A percentile compares a stretch with the other conserved stretches of the same genome.
Evolutionary conservation across 2,888 invertebrate genomes (phyloP).

Genomic region (Trimorus sp.): DNA sequence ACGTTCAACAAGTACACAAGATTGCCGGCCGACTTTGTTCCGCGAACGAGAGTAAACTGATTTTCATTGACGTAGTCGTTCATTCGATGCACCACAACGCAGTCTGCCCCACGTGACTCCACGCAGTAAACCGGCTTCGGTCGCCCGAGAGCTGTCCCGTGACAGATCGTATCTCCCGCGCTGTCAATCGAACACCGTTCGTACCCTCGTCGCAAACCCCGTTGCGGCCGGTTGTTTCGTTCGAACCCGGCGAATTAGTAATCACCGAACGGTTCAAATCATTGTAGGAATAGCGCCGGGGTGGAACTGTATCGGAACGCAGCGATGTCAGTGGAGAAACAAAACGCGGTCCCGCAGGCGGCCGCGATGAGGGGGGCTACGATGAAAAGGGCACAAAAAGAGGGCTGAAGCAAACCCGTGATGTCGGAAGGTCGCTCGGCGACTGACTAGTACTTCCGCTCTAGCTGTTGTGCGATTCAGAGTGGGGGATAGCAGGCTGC

Average conservation of each 20-base stretch:
- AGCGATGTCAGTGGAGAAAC: conserved; percentile 16
- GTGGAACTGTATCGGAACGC: conserved; percentile 28
- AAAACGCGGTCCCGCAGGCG: conserved; percentile 25
- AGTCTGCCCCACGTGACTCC: conserved; percentile 39
- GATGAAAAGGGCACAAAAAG: conserved; percentile 75
- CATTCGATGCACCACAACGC: conserved; percentile 21
- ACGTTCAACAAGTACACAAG: conserved; percentile 76
- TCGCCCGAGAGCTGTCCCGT: no score
- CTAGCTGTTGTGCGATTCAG: conserved; percentile 82
- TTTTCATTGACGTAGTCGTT: conserved; percentile 39
- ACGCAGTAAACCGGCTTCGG: conserved; percentile 3
- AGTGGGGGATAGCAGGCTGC: conserved; percentile 80
- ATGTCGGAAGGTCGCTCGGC: conserved; percentile 82
- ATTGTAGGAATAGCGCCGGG: conserved; percentile 6
- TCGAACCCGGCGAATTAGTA: not conserved
- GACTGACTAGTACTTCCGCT: conserved; percentile 82
- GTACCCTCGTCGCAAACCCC: no score
- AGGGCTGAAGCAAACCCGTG: conserved; percentile 80
- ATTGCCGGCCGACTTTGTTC: conserved; percentile 27
- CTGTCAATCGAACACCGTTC: no score
- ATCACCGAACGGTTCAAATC: conserved; percentile 11
- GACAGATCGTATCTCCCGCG: no score
- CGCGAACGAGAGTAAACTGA: conserved; percentile 17
- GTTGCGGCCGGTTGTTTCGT: no score
- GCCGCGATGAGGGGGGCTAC: conserved; percentile 66